Conservation (phyloP, 2,113 vertebrate genomes). For the Dipodomys stephensi region DNA sequence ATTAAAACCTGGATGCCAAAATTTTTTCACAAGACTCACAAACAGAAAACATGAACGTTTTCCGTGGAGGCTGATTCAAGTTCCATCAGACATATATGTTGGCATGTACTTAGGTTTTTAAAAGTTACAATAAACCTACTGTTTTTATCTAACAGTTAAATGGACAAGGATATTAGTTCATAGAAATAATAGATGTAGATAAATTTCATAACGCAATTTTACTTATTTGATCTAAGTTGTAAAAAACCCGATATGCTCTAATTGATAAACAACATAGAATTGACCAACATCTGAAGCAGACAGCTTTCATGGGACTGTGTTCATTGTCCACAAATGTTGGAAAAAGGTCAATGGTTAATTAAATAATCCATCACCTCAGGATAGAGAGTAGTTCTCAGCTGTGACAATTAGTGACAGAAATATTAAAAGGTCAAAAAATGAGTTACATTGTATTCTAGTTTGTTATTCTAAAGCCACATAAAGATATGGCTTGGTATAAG, state of each 20-base stretch:
- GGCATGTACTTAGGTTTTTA: constrained; percentile 9
- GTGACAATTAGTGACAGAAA: constrained; percentile 96
- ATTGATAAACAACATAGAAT: constrained; percentile 87
- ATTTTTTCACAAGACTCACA: constrained; percentile 13
- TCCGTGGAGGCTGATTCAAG: not conserved
- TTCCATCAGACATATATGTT: constrained; percentile 4
- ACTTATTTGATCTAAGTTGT: constrained; percentile 59
- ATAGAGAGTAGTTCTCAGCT: constrained; percentile 92
- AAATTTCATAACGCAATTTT: constrained; percentile 55
- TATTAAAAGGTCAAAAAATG: constrained; percentile 99
- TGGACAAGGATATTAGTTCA: not conserved
- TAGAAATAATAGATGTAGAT: constrained; percentile 54
- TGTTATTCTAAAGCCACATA: constrained; percentile 85
- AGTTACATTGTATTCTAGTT: constrained; percentile 90
- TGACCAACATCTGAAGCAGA: constrained; percentile 89
- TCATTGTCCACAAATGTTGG: constrained; percentile 96
- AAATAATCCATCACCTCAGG: constrained; percentile 99
- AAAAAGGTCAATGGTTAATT: constrained; percentile 99
- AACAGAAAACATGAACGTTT: not conserved
- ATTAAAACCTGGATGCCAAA: not conserved
- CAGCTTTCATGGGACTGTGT: constrained; percentile 92
- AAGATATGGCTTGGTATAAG: constrained; percentile 82
- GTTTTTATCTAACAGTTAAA: constrained; percentile 40
- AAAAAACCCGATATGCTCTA: constrained; percentile 82
- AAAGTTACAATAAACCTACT: constrained; percentile 26